These are phyloP conservation scores for Grammomys surdaster DNA, from an alignment of 2,113 vertebrate species.

Conservation along the genomic window DNA sequence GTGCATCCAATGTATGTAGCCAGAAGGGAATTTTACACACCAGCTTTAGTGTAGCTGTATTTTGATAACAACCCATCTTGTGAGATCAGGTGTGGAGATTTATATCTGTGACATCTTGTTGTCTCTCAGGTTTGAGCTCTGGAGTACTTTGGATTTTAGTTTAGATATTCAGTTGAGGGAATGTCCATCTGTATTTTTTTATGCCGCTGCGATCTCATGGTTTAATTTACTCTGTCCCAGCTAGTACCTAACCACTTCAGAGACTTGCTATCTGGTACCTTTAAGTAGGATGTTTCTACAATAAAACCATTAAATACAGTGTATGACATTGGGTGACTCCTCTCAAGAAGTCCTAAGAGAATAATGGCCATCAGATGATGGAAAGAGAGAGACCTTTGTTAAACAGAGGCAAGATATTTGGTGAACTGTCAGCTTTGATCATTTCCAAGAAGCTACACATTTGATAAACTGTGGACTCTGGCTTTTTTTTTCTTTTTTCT, in stretches of 20 bases:
- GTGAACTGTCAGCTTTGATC: background rate
- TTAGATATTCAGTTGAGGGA: background rate
- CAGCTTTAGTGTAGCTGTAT: background rate
- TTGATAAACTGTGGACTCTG: background rate
- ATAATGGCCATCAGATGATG: background rate
- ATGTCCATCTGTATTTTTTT: background rate
- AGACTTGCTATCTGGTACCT: background rate
- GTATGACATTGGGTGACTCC: background rate
- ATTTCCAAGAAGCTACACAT: background rate
- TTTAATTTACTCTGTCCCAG: background rate
- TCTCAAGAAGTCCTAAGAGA: background rate
- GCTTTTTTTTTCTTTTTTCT: background rate
- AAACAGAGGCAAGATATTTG: background rate
- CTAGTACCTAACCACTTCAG: background rate
- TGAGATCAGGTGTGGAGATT: background rate
- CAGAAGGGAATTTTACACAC: background rate
- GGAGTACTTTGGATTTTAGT: background rate
- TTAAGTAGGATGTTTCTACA: background rate
- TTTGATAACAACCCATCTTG: background rate
- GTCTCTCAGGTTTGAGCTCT: background rate
- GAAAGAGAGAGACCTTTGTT: background rate
- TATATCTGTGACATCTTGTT: background rate
- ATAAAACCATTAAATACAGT: background rate
- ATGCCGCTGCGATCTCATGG: background rate
- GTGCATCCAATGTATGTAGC: too few species aligned